Evolutionary conservation across 2,113 vertebrate species (phyloP).

Genomic region (Telmatochromis sp.): DNA sequence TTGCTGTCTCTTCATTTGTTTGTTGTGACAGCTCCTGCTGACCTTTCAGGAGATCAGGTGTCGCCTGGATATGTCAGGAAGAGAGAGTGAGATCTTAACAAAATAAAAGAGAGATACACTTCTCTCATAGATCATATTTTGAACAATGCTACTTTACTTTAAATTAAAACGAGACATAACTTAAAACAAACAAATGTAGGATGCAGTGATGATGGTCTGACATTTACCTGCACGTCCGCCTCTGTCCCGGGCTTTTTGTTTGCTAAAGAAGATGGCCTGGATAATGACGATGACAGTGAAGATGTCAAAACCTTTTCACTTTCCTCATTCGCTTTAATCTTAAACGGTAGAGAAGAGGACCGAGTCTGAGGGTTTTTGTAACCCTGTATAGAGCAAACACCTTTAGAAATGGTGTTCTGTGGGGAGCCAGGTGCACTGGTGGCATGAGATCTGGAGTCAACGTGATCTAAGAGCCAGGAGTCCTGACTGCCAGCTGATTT

Average conservation of each 20-base stretch:
- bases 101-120: background rate
- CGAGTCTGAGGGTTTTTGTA: constrained; percentile 39
- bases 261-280: constrained; percentile 1
- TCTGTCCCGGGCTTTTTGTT: constrained; percentile 37
- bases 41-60: constrained; percentile 93
- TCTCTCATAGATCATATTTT: background rate
- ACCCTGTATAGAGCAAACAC: constrained; percentile 26
- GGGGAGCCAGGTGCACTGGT: constrained; percentile 65
- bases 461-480: constrained; percentile 47
- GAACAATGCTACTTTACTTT: background rate
- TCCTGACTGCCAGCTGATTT: constrained; percentile 52
- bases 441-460: constrained; percentile 19
- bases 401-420: constrained; percentile 46
- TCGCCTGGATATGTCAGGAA: constrained; percentile 71
- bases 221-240: constrained; percentile 61
- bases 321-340: constrained; percentile 27
- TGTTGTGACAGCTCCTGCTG: constrained; percentile 89
- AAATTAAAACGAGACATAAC: background rate
- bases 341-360: constrained; percentile 57
- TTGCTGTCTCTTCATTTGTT: constrained; percentile 93
- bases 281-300: constrained; percentile 23
- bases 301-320: constrained; percentile 21
- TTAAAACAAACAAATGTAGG: background rate
- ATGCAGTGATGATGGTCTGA: background rate
- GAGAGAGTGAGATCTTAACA: background rate